Base-by-base conservation (phyloP, 2,113 vertebrate species). In the Scomber scombrus region DNA sequence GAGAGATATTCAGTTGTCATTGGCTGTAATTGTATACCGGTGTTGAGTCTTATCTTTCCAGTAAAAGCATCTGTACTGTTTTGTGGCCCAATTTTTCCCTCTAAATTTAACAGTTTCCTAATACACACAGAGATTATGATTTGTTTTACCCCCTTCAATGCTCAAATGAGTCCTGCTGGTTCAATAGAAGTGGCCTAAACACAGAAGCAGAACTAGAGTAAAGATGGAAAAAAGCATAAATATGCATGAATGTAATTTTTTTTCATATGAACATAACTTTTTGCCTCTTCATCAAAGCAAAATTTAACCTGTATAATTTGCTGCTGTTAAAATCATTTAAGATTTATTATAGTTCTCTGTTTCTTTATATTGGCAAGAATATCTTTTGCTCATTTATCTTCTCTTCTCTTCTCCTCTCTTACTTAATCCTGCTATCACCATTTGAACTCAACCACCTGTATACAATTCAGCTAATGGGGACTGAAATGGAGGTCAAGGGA, bases 391-490 rank as follows among this genome's bases (percentile, higher is more conserved):
- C 66, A 29, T 50, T 65, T 34, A 50, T 66, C 49, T 55, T 18
- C 82, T 78, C 68, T 60, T 11, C 78, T 88, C 58, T 85, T 23
- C 79, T 82, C 62, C 85, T 85, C 85, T 89, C 63, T 55, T 40
- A 40, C 34, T 40, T 40, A 40, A 40, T 40, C 34, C 34, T 84
- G 11, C 31, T 76, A 63, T 55, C 45, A 60, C 78, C 12, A 56
- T 31, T 73, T 71, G 46, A 87, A 79, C 88, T 89, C 88, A 89
- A 92, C 93, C 95, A 93, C 95, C 95, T 94, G 94, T 96, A 93
- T 94, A 94, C 94, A 84, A 91, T 89, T 93, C 95, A 95, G 94
- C 95, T 94, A 92, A 88, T 88, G 85, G 80, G 75, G 92, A 91
- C 85, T 88, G 82, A 75, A 86, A 34, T 3, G 84, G 87, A 87